Evolutionary conservation across 2,888 invertebrate species (phyloP).

Genomic region (Zonitis immaculata): DNA sequence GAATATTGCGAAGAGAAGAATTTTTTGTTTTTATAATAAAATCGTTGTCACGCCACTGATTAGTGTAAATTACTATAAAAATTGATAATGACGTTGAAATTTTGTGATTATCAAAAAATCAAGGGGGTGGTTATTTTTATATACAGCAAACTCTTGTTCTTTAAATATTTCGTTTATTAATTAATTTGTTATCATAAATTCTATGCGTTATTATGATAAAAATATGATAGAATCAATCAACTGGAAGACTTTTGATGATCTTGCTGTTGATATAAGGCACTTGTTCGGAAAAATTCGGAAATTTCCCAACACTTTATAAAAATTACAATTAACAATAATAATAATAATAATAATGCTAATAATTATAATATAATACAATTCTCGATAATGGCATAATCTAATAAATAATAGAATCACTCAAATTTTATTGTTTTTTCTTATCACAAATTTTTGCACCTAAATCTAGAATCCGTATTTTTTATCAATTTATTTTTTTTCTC

Average conservation of each 20-base stretch:
- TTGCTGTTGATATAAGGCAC: conserved; percentile 35
- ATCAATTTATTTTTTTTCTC: neutral
- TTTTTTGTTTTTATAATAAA: no score
- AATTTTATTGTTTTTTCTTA: no score
- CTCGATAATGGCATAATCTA: conserved; percentile 16
- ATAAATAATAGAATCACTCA: conserved; percentile 4
- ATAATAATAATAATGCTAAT: conserved; percentile 8
- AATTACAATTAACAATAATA: conserved; percentile 12
- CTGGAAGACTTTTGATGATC: conserved; percentile 33
- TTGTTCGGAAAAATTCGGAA: conserved; percentile 9
- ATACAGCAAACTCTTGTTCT: no score
- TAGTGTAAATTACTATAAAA: no score
- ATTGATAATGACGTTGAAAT: no score
- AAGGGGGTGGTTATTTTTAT: no score
- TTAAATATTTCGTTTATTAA: no score
- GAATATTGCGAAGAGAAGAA: neutral
- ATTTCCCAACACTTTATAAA: conserved; percentile 13
- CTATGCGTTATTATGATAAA: conserved; percentile 22
- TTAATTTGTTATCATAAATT: conserved; percentile 18
- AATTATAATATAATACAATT: no score
- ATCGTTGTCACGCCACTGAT: no score
- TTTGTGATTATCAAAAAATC: no score
- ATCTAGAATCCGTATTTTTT: neutral
- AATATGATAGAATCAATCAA: conserved; percentile 24
- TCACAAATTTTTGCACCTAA: conserved; percentile 6